phyloP scores from a whole-genome alignment of 2,113 vertebrate species.

The Onychostruthus taczanowskii region DNA sequence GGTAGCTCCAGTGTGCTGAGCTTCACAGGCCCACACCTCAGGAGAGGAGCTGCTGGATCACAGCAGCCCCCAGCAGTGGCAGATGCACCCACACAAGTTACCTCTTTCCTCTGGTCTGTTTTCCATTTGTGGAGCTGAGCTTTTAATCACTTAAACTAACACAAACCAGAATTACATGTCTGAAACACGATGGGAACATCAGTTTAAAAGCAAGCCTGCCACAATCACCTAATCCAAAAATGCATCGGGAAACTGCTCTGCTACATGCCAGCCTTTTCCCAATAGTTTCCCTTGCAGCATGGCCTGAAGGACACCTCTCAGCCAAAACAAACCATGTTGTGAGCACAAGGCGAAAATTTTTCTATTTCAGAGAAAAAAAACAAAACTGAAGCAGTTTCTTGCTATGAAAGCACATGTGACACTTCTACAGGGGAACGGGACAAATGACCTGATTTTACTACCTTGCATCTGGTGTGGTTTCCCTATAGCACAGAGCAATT shows the following conservation, averaged over 20 bases:
- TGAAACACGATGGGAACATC: neutral
- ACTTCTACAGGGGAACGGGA: neutral
- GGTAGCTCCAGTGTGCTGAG: fast-evolving
- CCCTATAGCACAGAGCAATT: neutral
- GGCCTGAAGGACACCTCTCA: neutral
- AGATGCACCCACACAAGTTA: neutral
- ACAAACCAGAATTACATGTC: neutral
- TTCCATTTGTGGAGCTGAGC: neutral
- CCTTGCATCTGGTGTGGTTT: neutral
- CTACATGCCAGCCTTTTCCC: neutral
- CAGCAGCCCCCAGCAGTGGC: neutral
- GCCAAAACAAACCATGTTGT: neutral
- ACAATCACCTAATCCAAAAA: neutral
- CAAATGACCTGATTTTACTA: constrained; percentile 22
- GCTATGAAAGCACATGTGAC: neutral
- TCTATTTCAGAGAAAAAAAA: neutral
- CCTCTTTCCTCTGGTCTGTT: neutral
- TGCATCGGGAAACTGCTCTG: neutral
- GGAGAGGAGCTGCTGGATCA: neutral
- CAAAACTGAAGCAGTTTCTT: neutral
- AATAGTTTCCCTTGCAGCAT: neutral
- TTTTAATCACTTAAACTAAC: neutral
- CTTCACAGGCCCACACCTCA: fast-evolving
- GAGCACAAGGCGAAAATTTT: neutral
- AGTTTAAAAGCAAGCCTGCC: neutral